Evolutionary conservation across 2,797 vertebrate genomes (phyloP).

Genomic region (Peromyscus aztecus): DNA sequence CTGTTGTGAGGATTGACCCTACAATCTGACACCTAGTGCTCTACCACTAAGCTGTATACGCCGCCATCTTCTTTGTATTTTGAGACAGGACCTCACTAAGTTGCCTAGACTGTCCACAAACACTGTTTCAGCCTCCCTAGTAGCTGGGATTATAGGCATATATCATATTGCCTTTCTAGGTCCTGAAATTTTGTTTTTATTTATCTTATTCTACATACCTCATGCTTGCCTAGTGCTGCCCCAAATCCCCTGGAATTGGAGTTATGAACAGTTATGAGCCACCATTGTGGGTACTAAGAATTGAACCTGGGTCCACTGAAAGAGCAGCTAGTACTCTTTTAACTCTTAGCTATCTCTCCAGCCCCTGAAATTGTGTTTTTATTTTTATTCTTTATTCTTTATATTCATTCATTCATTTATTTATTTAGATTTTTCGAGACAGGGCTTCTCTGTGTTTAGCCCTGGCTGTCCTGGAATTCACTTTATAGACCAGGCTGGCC

Average conservation of each 20-base stretch:
- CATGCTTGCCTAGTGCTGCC: not conserved
- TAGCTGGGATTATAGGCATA: not conserved
- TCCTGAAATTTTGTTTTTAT: not conserved
- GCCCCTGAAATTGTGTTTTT: not conserved
- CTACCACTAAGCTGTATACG: not conserved
- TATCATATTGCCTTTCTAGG: not conserved
- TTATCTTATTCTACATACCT: not conserved
- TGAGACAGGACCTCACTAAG: not conserved
- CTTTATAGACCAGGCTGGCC: not conserved
- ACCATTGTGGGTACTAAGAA: not conserved
- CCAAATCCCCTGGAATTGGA: not conserved
- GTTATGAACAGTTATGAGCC: not conserved
- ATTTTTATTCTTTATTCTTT: not conserved
- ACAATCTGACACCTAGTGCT: not conserved
- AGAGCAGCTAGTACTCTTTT: not conserved
- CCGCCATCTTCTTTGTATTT: not conserved
- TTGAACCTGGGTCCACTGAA: not conserved
- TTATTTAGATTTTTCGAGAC: too few relatives aligned
- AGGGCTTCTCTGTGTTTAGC: not conserved
- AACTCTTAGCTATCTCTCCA: not conserved
- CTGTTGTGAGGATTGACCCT: not conserved
- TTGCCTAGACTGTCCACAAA: not conserved
- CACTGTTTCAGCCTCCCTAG: not conserved
- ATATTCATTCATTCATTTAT: not conserved
- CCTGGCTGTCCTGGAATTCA: not conserved